Conservation (phyloP, 2,888 invertebrate species). For the Lycia hirtaria region DNA sequence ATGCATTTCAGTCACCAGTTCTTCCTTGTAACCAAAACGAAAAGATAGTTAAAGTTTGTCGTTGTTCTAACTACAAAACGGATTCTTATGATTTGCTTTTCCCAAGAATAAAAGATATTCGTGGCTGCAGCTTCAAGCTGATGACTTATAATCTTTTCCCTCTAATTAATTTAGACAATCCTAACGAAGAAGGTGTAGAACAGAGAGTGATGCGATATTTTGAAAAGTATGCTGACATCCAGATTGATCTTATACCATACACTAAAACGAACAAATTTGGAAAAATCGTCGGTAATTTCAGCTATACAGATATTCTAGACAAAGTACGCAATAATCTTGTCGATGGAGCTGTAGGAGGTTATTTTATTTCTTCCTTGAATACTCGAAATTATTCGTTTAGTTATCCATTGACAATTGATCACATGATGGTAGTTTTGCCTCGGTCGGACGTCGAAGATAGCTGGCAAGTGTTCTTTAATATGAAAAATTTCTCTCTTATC, state of each 20-base stretch:
- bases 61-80: slow-evolving; percentile 11
- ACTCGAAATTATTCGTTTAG: slow-evolving; percentile 32
- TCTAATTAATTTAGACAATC: slow-evolving; percentile 44
- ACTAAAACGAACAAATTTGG: slow-evolving; percentile 47
- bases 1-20: slow-evolving; percentile 30
- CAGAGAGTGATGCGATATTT: slow-evolving; percentile 45
- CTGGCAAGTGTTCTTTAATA: slow-evolving; percentile 38
- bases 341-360: slow-evolving; percentile 52
- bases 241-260: slow-evolving; percentile 43
- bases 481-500: slow-evolving; percentile 13
- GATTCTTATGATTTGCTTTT: slow-evolving; percentile 9
- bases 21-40: slow-evolving; percentile 25
- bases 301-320: slow-evolving; percentile 38
- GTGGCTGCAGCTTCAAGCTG: slow-evolving; percentile 41
- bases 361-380: slow-evolving; percentile 24
- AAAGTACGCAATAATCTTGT: slow-evolving; percentile 42
- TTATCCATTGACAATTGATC: slow-evolving; percentile 45
- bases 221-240: slow-evolving; percentile 38
- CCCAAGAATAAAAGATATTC: not conserved
- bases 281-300: slow-evolving; percentile 38
- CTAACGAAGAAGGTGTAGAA: slow-evolving; percentile 40
- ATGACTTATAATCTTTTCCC: slow-evolving; percentile 38
- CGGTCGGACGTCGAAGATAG: slow-evolving; percentile 31
- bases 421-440: slow-evolving; percentile 32
- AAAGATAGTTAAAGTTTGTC: not conserved